These are phyloP conservation scores for Cheilinus undulatus DNA, from an alignment of 2,113 vertebrate species.

Conservation along the genomic window DNA sequence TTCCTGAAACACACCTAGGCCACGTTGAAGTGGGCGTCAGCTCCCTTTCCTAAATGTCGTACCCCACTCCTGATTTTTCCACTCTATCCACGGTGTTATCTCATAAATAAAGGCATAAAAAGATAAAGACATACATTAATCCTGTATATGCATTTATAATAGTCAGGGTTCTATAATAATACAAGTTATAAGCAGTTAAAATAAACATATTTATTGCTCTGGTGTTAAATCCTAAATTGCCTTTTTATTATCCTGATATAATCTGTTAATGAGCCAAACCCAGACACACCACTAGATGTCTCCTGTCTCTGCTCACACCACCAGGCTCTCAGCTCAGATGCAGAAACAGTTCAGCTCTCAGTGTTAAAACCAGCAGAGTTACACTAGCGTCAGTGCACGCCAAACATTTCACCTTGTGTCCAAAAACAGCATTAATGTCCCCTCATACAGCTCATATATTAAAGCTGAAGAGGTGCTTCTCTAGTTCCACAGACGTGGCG, in stretches of 20 bases:
- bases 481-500: constrained; percentile 1
- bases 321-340: constrained; percentile 4
- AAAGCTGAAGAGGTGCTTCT: constrained; percentile 1
- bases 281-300: constrained; percentile 74
- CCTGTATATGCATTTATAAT: too few relatives aligned
- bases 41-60: too few relatives aligned
- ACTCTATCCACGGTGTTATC: too few relatives aligned
- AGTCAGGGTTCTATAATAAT: too few relatives aligned
- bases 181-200: too few relatives aligned
- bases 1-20: too few relatives aligned
- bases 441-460: constrained; percentile 8
- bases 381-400: background rate
- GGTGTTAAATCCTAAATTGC: background rate
- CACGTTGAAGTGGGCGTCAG: too few relatives aligned
- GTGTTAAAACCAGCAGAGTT: background rate
- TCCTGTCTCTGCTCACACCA: constrained; percentile 62
- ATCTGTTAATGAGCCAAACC: background rate
- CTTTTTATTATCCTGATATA: background rate
- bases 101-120: too few relatives aligned
- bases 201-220: too few relatives aligned
- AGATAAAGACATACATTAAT: too few relatives aligned
- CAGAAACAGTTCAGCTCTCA: background rate
- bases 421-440: constrained; percentile 19
- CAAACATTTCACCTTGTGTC: constrained; percentile 1
- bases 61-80: too few relatives aligned